Evolutionary conservation across 2,113 vertebrate species (phyloP).

Genomic region (Xenopus tropicalis): DNA sequence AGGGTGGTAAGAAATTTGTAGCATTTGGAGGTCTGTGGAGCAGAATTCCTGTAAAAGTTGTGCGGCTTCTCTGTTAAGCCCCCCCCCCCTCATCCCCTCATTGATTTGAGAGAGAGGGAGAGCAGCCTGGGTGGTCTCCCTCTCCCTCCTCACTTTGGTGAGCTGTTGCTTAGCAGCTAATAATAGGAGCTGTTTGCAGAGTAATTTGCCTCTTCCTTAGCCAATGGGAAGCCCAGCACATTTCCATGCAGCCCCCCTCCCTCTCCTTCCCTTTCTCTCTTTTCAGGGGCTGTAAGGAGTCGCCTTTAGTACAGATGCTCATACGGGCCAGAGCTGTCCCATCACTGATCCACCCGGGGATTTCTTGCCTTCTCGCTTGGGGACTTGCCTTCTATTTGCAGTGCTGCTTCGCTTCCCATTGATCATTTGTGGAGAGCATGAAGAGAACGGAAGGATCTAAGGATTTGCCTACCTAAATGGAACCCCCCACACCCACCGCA

Average conservation of each 20-base stretch:
- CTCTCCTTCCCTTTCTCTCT: constrained; percentile 58
- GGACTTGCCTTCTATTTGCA: constrained; percentile 4
- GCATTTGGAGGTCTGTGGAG: constrained; percentile 62
- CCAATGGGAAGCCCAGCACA: constrained; percentile 82
- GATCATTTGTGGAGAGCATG: constrained; percentile 49
- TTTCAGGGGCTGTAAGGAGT: constrained; percentile 66
- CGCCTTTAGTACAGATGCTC: constrained; percentile 74
- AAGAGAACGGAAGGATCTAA: constrained; percentile 29
- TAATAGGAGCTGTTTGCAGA: constrained; percentile 86
- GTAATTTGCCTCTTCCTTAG: constrained; percentile 89
- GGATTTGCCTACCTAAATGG: constrained; percentile 40
- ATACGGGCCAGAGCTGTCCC: constrained; percentile 39
- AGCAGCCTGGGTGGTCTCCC: constrained; percentile 73
- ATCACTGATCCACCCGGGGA: constrained; percentile 64
- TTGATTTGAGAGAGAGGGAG: constrained; percentile 63
- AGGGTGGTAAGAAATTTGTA: constrained; percentile 45
- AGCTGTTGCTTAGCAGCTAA: constrained; percentile 91
- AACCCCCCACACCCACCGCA: constrained; percentile 47
- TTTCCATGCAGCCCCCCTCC: constrained; percentile 71
- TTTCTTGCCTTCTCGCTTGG: constrained; percentile 3
- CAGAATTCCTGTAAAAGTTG: constrained; percentile 54
- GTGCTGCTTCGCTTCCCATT: constrained; percentile 20
- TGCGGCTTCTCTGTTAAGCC: constrained; percentile 57
- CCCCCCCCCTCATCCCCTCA: constrained; percentile 45
- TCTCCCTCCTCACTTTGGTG: constrained; percentile 75